phyloP scores from a whole-genome alignment of 2,888 invertebrate genomes.

The Chaetoderma sp. region DNA sequence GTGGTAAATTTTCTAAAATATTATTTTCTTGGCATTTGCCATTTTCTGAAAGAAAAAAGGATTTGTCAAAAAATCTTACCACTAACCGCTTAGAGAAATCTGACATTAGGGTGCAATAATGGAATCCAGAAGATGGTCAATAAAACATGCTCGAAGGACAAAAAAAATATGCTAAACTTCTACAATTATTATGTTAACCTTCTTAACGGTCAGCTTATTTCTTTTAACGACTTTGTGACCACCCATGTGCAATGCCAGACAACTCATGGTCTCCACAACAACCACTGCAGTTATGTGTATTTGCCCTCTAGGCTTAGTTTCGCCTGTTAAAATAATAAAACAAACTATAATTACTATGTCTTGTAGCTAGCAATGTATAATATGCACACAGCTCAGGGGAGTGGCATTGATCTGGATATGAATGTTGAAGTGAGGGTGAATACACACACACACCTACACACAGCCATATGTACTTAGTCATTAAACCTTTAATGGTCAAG shows the following conservation, averaged over 20 bases:
- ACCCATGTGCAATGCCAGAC: slow-evolving; percentile 46
- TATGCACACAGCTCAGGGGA: too few species aligned
- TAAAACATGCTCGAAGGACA: neutral
- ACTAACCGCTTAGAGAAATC: neutral
- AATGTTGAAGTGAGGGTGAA: too few species aligned
- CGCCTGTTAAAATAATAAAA: slow-evolving; percentile 39
- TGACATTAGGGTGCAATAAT: neutral
- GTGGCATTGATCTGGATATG: too few species aligned
- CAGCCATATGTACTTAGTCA: too few species aligned
- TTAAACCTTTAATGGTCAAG: too few species aligned
- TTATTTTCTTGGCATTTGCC: too few species aligned
- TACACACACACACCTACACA: too few species aligned
- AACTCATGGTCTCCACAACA: slow-evolving; percentile 39
- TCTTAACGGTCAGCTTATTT: slow-evolving; percentile 41
- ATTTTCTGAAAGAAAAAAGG: too few species aligned
- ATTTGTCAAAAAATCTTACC: too few species aligned
- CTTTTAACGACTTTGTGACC: slow-evolving; percentile 48
- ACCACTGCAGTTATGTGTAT: slow-evolving; percentile 51
- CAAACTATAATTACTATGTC: too few species aligned
- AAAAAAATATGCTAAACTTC: neutral
- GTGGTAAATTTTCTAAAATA: too few species aligned
- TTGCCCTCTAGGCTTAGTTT: slow-evolving; percentile 47
- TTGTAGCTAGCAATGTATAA: too few species aligned
- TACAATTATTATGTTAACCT: slow-evolving; percentile 24
- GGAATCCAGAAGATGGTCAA: neutral